A percentile compares a stretch with the other conserved stretches of the same genome.
These are phyloP conservation scores for Benitochromis conjunctus DNA, from an alignment of 2,113 vertebrate genomes.

Conservation along the genomic window DNA sequence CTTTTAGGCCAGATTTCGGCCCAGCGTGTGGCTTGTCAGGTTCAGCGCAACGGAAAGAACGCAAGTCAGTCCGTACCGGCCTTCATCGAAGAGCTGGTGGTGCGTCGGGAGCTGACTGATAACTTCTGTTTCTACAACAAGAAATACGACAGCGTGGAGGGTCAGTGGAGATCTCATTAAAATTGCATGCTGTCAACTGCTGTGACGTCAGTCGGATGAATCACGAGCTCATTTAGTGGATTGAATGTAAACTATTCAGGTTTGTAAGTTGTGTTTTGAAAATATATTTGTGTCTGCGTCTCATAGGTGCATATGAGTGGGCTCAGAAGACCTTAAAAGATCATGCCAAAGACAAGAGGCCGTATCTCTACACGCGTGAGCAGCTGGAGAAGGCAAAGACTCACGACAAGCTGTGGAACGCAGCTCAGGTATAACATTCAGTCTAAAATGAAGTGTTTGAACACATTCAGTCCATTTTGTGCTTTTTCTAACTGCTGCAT, in stretches of 20 bases:
- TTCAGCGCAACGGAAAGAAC: conserved; percentile 55
- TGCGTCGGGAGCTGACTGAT: conserved; percentile 85
- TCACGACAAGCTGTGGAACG: conserved; percentile 83
- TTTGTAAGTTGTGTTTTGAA: not conserved
- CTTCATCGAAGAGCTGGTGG: conserved; percentile 84
- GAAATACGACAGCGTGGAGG: conserved; percentile 82
- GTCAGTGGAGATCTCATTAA: conserved; percentile 54
- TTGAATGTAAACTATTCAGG: not conserved
- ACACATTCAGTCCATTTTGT: not conserved
- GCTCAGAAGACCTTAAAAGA: conserved; percentile 81
- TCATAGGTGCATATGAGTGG: conserved; percentile 74
- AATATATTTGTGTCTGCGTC: not conserved
- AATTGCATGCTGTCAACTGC: not conserved
- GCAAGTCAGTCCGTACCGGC: conserved; percentile 63
- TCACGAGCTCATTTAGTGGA: not conserved
- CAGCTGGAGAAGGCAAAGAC: conserved; percentile 80
- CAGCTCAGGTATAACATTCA: conserved; percentile 75
- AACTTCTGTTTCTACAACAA: conserved; percentile 92
- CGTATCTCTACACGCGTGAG: conserved; percentile 71
- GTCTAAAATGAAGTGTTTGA: not conserved
- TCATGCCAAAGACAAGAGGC: conserved; percentile 76
- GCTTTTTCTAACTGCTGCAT: not conserved
- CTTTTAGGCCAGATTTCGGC: conserved; percentile 81
- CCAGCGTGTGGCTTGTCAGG: conserved; percentile 80
- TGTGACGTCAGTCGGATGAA: not conserved